Evolutionary conservation across 1,140 invertebrate genomes (phyloP).

Genomic region (Pseudomyrmex cubaensis): DNA sequence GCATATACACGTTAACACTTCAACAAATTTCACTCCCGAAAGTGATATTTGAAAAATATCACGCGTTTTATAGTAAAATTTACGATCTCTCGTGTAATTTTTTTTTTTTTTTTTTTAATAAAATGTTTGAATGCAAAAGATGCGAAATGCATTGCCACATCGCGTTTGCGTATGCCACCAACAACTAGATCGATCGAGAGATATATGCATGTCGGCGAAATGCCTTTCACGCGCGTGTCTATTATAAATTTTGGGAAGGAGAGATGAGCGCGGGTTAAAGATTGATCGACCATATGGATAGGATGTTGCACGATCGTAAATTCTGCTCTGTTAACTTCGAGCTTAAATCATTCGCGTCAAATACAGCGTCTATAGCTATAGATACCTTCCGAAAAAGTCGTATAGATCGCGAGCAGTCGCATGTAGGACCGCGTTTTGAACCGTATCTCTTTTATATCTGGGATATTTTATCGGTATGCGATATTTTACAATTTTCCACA

Average conservation of each 20-base stretch:
- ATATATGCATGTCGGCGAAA: constrained; percentile 6
- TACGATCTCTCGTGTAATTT: background rate
- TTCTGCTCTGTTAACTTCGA: constrained; percentile 60
- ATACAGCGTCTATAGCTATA: constrained; percentile 24
- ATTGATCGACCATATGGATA: constrained; percentile 58
- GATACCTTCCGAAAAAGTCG: constrained; percentile 34
- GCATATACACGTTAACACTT: background rate
- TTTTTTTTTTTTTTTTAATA: background rate
- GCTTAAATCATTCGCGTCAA: constrained; percentile 59
- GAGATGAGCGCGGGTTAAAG: constrained; percentile 45
- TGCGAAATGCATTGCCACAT: background rate
- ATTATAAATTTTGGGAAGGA: constrained; percentile 49
- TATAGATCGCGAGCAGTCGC: constrained; percentile 47
- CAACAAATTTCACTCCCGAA: background rate
- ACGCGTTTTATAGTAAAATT: background rate
- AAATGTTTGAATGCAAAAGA: constrained; percentile 5
- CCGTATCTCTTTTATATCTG: constrained; percentile 5
- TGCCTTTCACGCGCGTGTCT: constrained; percentile 14
- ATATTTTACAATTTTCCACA: constrained; percentile 48
- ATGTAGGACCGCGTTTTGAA: constrained; percentile 9
- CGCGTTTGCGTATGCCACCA: constrained; percentile 10
- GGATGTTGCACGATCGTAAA: constrained; percentile 59
- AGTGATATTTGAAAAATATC: background rate
- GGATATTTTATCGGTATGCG: constrained; percentile 46
- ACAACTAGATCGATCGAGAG: constrained; percentile 36